Base-by-base conservation (phyloP, 1,140 invertebrate genomes). In the Drosophila nikananu region DNA sequence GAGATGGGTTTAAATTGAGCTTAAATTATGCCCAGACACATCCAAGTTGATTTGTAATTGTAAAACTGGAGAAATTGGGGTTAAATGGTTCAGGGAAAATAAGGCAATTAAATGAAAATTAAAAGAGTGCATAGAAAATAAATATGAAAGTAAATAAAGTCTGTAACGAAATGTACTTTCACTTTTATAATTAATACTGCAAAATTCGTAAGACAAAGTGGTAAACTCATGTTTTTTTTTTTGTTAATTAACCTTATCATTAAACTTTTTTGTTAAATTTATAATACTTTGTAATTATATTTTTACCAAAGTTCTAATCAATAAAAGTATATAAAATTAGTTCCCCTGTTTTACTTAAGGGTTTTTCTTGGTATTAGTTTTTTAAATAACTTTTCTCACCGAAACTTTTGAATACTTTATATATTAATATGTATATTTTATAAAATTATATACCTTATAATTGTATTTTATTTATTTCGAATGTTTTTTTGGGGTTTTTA, bases 1-100 rank as follows among this genome's bases (percentile, higher is more conserved):
- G n/a, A 35, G 32, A 42, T 21, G 27, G 35, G 39, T 48, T 57
- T 42, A 55, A 70, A 72, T 70, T 70, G 49, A 55, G 49, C 65
- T 54, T 55, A 67, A 71, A 39, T 46, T 39, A 8, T 55, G 25
- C n/a, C 30, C 51, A 37, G 25, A 65, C 54, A 70, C 32, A 70
- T 51, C 46, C 4, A 13, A 66, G 48, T 35, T 42, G 68, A 70
- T 46, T 68, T 70, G 30, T n/a, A 39, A 25, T 55, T 37, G 21
- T 49, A 49, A 58, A 17, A 17, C 21, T 3, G 8, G 1, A 27
- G n/a, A 58, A 48, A 73, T 72, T 73, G 54, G 54, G 67, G 66
- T 60, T 72, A 73, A 73, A 23, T 39, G 37, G 21, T 37, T 72
- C n/a, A 10, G 13, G 6, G 39, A 21, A 59, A 35, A 46, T 17